phyloP scores from a whole-genome alignment of 2,797 vertebrate genomes.

The Pseudomugil tenellus region DNA sequence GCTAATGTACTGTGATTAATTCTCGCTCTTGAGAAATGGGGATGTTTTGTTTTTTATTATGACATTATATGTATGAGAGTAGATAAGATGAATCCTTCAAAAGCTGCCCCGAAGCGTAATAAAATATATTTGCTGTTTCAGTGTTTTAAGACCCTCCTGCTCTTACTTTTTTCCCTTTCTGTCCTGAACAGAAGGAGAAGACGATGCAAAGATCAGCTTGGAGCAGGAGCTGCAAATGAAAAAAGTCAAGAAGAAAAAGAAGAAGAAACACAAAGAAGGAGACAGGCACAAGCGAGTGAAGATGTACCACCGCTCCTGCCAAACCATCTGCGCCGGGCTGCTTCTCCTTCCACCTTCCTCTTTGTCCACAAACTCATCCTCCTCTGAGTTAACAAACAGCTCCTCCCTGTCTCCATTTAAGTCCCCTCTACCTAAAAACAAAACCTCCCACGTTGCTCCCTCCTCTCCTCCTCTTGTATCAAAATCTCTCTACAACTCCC shows the following conservation, averaged over 20 bases:
- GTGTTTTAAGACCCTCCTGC: background rate
- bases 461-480: conserved; percentile 65
- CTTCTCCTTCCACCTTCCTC: conserved; percentile 78
- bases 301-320: conserved; percentile 96
- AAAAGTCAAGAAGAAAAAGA: conserved; percentile 99
- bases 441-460: conserved; percentile 62
- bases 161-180: conserved; percentile 3
- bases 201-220: conserved; percentile 87
- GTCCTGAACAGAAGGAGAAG: conserved; percentile 85
- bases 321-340: conserved; percentile 91
- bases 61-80: background rate
- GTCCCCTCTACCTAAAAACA: conserved; percentile 78
- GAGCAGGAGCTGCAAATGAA: conserved; percentile 92
- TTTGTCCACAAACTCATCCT: conserved; percentile 27
- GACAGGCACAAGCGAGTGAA: conserved; percentile 95
- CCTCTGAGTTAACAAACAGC: conserved; percentile 72
- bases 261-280: conserved; percentile 99
- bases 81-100: background rate
- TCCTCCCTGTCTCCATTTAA: conserved; percentile 82
- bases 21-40: background rate
- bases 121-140: background rate
- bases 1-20: background rate
- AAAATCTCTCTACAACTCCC: conserved; percentile 47
- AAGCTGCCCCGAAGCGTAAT: no score
- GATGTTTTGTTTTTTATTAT: background rate